A percentile compares a stretch with the other conserved stretches of the same genome.
These are phyloP conservation scores for Limenitis camilla DNA, from an alignment of 2,888 invertebrate genomes.

Conservation along the genomic window DNA sequence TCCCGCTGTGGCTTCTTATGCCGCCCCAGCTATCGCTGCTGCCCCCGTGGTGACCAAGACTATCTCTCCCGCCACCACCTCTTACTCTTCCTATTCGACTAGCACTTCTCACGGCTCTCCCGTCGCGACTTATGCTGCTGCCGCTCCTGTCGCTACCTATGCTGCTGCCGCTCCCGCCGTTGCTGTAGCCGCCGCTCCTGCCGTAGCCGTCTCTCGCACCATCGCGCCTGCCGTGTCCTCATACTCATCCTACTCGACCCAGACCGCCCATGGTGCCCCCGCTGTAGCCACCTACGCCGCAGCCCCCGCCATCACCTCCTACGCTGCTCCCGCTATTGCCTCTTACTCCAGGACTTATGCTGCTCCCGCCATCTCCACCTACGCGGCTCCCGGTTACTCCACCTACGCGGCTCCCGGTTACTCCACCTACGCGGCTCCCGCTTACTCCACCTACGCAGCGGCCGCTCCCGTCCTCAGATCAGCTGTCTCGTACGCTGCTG, in stretches of 20 bases:
- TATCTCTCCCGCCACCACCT: slow-evolving; percentile 30
- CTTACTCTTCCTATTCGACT: slow-evolving; percentile 28
- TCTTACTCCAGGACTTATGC: slow-evolving; percentile 37
- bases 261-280: slow-evolving; percentile 41
- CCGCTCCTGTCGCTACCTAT: slow-evolving; percentile 26
- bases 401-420: slow-evolving; percentile 29
- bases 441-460: slow-evolving; percentile 37
- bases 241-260: slow-evolving; percentile 32
- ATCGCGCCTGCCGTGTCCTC: slow-evolving; percentile 28
- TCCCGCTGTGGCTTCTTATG: slow-evolving; percentile 35
- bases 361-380: slow-evolving; percentile 34
- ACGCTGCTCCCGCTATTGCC: slow-evolving; percentile 49
- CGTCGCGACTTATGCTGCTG: slow-evolving; percentile 35
- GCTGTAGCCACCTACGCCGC: slow-evolving; percentile 49
- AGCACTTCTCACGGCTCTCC: slow-evolving; percentile 35
- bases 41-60: slow-evolving; percentile 36
- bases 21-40: slow-evolving; percentile 47
- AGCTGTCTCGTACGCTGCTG: slow-evolving; percentile 71
- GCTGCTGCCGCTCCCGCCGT: slow-evolving; percentile 13
- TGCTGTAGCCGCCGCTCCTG: slow-evolving; percentile 15
- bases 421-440: slow-evolving; percentile 33
- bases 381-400: slow-evolving; percentile 24
- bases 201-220: slow-evolving; percentile 20
- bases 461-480: slow-evolving; percentile 54
- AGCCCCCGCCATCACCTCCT: slow-evolving; percentile 34